A percentile compares a stretch with the other conserved stretches of the same genome.
phyloP scores from a whole-genome alignment of 2,797 vertebrate species.

The Platalea minor region DNA sequence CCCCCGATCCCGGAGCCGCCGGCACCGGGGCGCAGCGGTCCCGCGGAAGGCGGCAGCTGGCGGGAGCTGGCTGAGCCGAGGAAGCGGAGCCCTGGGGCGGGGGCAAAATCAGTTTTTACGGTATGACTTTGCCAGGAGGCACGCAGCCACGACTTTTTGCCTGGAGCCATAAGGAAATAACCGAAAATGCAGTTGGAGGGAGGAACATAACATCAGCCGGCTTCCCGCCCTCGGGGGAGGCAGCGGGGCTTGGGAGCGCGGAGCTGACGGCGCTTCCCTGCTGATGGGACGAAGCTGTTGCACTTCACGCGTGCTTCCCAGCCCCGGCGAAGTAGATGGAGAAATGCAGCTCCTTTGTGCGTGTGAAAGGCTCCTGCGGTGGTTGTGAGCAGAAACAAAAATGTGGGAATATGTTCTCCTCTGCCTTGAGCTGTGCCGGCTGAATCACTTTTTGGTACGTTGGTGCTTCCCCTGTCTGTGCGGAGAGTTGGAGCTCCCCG shows the following conservation, averaged over 20 bases:
- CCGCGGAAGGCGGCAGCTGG: neutral
- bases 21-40: neutral
- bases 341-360: fast-evolving
- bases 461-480: neutral
- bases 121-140: neutral
- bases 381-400: neutral
- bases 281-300: neutral
- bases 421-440: neutral
- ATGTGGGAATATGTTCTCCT: fast-evolving
- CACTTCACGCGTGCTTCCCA: neutral
- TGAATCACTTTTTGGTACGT: fast-evolving
- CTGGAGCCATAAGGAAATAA: neutral
- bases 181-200: neutral
- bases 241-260: neutral
- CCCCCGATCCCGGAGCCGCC: too few species aligned
- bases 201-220: neutral
- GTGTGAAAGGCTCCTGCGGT: fast-evolving
- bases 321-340: neutral
- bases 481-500: neutral
- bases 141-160: neutral
- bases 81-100: neutral
- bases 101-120: neutral
- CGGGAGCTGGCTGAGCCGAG: neutral
- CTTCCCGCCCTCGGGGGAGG: neutral
- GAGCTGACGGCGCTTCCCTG: neutral